phyloP scores from a whole-genome alignment of 2,888 invertebrate genomes.

The Lutraria lutraria region DNA sequence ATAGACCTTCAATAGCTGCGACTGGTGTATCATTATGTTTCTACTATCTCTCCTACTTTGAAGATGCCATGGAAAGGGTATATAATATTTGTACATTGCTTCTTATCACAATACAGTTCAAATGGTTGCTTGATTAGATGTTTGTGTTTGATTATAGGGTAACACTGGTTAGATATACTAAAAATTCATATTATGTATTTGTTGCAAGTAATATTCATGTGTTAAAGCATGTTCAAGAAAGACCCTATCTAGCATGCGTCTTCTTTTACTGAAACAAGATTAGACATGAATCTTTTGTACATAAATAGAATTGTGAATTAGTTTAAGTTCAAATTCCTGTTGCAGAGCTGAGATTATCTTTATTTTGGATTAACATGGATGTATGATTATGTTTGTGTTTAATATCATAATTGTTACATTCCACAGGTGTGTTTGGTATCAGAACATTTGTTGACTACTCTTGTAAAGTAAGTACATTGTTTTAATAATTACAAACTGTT shows the following conservation, averaged over 20 bases:
- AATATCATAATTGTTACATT: not conserved
- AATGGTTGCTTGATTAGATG: not conserved
- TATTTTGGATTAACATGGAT: no score
- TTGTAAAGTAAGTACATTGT: conserved; percentile 90
- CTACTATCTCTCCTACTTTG: conserved; percentile 98
- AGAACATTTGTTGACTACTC: conserved; percentile 91
- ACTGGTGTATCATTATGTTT: conserved; percentile 98
- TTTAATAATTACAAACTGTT: not conserved
- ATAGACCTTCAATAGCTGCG: conserved; percentile 97
- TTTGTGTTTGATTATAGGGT: not conserved
- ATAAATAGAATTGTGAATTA: no score
- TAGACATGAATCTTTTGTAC: no score
- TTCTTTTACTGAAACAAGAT: no score
- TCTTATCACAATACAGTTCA: not conserved
- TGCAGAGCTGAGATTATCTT: no score
- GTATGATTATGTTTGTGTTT: no score
- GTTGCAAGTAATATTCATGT: no score
- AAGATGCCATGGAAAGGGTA: conserved; percentile 98
- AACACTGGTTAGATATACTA: not conserved
- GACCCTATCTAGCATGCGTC: no score
- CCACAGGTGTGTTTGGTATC: conserved; percentile 92
- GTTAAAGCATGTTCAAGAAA: no score
- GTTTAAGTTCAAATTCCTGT: no score
- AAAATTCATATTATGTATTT: no score
- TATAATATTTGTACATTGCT: conserved; percentile 36